phyloP scores from a whole-genome alignment of 2,797 vertebrate species.

The Halcyon badia region DNA sequence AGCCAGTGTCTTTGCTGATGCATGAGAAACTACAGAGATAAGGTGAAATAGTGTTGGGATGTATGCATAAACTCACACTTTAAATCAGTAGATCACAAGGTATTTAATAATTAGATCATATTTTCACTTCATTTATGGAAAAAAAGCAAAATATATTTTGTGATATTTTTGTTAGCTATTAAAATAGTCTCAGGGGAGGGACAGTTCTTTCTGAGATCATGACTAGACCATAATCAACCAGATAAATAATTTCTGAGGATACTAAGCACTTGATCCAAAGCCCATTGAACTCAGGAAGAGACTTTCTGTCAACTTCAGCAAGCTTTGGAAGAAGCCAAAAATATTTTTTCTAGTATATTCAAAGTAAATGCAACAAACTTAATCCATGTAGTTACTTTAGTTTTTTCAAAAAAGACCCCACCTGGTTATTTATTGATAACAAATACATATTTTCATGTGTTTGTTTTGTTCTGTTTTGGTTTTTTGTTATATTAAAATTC shows the following conservation, averaged over 20 bases:
- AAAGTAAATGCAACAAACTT: neutral
- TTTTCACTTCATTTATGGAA: neutral
- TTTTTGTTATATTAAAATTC: no score
- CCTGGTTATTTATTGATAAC: neutral
- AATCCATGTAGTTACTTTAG: neutral
- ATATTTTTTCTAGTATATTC: neutral
- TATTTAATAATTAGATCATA: neutral
- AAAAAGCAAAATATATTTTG: rapidly evolving
- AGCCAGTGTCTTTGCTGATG: neutral
- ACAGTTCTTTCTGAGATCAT: neutral
- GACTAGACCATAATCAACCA: neutral
- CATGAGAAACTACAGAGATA: neutral
- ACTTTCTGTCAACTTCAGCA: neutral
- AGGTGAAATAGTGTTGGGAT: neutral
- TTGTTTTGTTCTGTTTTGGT: no score
- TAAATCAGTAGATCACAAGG: neutral
- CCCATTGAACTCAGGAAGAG: neutral
- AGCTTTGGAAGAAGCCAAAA: neutral
- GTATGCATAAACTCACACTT: neutral
- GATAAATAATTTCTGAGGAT: neutral
- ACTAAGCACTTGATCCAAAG: neutral
- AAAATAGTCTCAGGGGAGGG: neutral
- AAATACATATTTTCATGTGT: neutral
- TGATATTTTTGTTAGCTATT: neutral
- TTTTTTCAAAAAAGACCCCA: neutral